Evolutionary conservation across 1,140 invertebrate species (phyloP), one percentile per base, ranked within the genome.

Genomic region (Aphaenogaster floridana): DNA sequence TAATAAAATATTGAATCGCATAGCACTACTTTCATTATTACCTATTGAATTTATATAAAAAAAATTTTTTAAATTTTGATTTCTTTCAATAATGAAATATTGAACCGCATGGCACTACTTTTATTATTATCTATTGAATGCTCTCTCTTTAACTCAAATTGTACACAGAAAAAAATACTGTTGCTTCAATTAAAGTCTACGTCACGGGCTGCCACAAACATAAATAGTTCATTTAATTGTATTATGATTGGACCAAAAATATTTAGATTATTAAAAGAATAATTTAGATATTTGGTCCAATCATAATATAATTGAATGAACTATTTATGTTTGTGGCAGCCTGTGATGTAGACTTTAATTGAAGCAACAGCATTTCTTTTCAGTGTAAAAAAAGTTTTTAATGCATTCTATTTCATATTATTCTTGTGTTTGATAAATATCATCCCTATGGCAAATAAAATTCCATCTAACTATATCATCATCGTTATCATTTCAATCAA

Each of bases 61-160:
- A 28, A 11, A n/a, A 8, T 50, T 59, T 8, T 69, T 68, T 69
- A 3, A 71, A 81, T 69, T 86, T 39, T 9, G 11, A 72, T 34
- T 42, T 71, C 2, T 74, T 57, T 17, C 17, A 39, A 6, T 72
- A 21, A 21, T 59, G 1, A 7, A 76, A 42, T 59, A 28, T 59
- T 7, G 17, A 15, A 57, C 15, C 21, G n/a, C 5, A 15, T 45
- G 21, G 3, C 11, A 68, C 15, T 8, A 1, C 2, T n/a, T 9
- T 50, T 50, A 71, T 48, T 50, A 34, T 21, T 71, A 50, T 17
- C 17, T 5, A 66, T n/a, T 66, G 6, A 66, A 34, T 50, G 34
- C 13, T 69, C 17, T 50, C 0, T n/a, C 0, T n/a, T 1, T 50
- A 17, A 52, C 1, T 71, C 3, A 8, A 66, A 28, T 28, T 28